Evolutionary conservation across 1,140 invertebrate genomes (phyloP).

Genomic region (Aporrectodea caliginosa): DNA sequence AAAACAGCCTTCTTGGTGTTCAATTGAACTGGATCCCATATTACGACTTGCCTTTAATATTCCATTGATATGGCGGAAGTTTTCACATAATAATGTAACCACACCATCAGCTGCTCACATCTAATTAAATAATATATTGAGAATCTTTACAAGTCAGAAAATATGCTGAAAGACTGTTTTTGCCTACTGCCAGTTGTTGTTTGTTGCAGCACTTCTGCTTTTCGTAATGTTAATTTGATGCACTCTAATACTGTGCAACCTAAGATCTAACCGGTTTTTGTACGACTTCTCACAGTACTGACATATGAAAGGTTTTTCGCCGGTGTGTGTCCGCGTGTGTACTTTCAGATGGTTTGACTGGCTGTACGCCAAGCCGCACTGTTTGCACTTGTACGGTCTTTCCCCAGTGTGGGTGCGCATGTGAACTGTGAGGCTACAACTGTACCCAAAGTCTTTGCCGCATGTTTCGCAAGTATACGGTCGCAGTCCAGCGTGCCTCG

Average conservation of each 20-base stretch:
- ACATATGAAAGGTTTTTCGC: conserved; percentile 86
- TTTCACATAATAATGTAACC: too few species aligned
- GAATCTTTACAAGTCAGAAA: too few species aligned
- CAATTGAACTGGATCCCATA: too few species aligned
- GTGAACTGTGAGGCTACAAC: conserved; percentile 95
- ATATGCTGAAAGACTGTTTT: too few species aligned
- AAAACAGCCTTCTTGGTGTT: too few species aligned
- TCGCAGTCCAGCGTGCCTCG: conserved; percentile 90
- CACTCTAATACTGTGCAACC: conserved; percentile 66
- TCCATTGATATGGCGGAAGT: too few species aligned
- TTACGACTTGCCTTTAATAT: too few species aligned
- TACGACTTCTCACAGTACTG: conserved; percentile 83
- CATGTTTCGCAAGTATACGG: conserved; percentile 90
- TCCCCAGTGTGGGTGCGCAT: conserved; percentile 98
- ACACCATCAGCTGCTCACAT: too few species aligned
- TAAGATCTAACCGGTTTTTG: conserved; percentile 88
- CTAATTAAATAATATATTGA: too few species aligned
- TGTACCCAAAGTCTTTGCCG: conserved; percentile 90
- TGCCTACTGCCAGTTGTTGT: not conserved
- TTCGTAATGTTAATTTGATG: not conserved
- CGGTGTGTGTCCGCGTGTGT: conserved; percentile 86
- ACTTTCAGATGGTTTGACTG: conserved; percentile 71
- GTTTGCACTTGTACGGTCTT: conserved; percentile 76
- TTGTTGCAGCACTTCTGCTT: not conserved
- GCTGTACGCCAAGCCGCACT: conserved; percentile 57